Conservation (phyloP, 2,113 vertebrate species). For the Okapia johnstoni region DNA sequence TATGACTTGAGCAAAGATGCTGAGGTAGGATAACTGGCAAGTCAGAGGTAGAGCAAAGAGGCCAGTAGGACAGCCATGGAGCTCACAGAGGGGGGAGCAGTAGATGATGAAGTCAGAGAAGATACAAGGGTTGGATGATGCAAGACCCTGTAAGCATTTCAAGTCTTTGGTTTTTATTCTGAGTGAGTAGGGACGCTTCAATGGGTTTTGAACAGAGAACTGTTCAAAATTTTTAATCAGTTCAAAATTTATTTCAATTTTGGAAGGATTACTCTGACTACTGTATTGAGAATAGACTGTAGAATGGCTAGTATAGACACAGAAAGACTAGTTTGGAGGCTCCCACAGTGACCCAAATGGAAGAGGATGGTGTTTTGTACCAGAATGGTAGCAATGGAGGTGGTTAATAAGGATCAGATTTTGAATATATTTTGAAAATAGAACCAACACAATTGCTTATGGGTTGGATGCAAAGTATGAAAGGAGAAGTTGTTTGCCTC, state of each 20-base stretch:
- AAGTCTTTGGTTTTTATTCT: neutral
- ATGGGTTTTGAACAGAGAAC: neutral
- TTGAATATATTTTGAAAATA: neutral
- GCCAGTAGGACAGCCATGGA: neutral
- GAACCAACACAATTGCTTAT: neutral
- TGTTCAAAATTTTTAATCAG: neutral
- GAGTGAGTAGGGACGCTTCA: neutral
- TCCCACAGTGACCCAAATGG: no score
- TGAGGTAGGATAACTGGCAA: neutral
- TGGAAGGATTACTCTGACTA: neutral
- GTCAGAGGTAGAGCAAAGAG: neutral
- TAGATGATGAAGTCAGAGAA: neutral
- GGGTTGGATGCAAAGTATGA: neutral
- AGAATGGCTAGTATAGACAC: neutral
- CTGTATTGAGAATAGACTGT: neutral
- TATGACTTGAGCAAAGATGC: neutral
- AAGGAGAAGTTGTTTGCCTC: neutral
- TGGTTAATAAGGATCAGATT: neutral
- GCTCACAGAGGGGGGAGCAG: neutral
- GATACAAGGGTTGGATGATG: neutral
- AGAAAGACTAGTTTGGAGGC: neutral
- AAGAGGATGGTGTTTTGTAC: neutral
- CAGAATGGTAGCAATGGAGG: neutral
- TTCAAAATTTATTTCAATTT: neutral
- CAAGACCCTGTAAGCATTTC: neutral